Conservation (phyloP, 2,113 vertebrate genomes). For the Suricata suricatta region DNA sequence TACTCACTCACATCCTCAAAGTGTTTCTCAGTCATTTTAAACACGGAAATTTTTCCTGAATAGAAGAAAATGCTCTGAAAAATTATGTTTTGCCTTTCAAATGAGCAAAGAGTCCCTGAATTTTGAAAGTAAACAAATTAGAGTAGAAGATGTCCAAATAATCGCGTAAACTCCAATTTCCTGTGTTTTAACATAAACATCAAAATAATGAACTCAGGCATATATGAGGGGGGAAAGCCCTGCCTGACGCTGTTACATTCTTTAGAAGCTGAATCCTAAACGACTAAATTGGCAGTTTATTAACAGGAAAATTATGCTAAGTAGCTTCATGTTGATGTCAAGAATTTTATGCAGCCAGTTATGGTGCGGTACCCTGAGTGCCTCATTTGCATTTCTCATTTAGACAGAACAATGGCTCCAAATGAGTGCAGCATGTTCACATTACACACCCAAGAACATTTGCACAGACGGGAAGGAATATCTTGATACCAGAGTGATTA, state of each 20-base stretch:
- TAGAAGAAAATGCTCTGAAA: slow-evolving; percentile 44
- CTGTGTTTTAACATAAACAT: slow-evolving; percentile 79
- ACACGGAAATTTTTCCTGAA: not conserved
- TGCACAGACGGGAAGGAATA: slow-evolving; percentile 74
- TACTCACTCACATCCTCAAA: slow-evolving; percentile 29
- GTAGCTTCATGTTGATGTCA: slow-evolving; percentile 87
- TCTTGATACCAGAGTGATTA: slow-evolving; percentile 78
- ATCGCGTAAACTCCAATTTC: slow-evolving; percentile 66
- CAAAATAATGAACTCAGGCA: slow-evolving; percentile 77
- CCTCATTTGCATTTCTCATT: slow-evolving; percentile 90
- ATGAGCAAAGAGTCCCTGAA: slow-evolving; percentile 69
- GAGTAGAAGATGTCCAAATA: slow-evolving; percentile 70
- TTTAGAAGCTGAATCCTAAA: slow-evolving; percentile 83
- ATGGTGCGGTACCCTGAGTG: slow-evolving; percentile 78
- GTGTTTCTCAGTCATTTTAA: slow-evolving; percentile 43
- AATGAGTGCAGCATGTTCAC: slow-evolving; percentile 85
- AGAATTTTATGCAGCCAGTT: slow-evolving; percentile 86
- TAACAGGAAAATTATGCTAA: slow-evolving; percentile 94
- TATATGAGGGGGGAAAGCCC: slow-evolving; percentile 56
- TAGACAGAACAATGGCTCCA: slow-evolving; percentile 87
- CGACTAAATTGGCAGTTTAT: slow-evolving; percentile 93
- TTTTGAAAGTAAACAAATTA: slow-evolving; percentile 78
- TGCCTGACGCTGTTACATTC: slow-evolving; percentile 71
- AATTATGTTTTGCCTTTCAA: slow-evolving; percentile 66
- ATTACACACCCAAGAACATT: slow-evolving; percentile 81